phyloP scores from a whole-genome alignment of 2,113 vertebrate species.

The Dolichallabes microphthalmus region DNA sequence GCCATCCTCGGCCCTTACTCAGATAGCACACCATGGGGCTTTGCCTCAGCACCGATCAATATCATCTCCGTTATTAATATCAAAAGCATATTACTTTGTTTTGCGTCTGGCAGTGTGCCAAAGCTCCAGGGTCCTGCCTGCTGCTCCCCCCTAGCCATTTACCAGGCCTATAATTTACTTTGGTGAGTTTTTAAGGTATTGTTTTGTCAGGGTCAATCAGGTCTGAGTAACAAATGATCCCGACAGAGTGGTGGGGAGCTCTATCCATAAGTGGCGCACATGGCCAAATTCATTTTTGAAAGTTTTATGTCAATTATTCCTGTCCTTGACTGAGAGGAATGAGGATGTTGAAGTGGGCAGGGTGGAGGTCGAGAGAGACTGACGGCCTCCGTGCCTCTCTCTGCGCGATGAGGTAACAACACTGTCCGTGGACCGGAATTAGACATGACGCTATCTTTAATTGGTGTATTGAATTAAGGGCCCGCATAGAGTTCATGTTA shows the following conservation, averaged over 20 bases:
- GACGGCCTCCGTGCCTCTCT: slow-evolving; percentile 65
- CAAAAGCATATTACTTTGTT: slow-evolving; percentile 99
- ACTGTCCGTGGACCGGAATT: slow-evolving; percentile 78
- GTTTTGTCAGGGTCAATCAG: slow-evolving; percentile 99
- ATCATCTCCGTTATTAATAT: slow-evolving; percentile 99
- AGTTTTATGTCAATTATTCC: slow-evolving; percentile 92
- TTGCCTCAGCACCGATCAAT: slow-evolving; percentile 85
- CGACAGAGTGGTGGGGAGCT: slow-evolving; percentile 77
- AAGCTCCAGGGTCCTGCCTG: slow-evolving; percentile 62
- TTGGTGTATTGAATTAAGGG: slow-evolving; percentile 94
- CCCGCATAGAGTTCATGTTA: slow-evolving; percentile 68
- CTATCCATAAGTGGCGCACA: slow-evolving; percentile 79
- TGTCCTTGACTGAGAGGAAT: slow-evolving; percentile 92
- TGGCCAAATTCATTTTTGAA: slow-evolving; percentile 95
- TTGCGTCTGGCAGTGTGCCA: slow-evolving; percentile 87
- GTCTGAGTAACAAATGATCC: slow-evolving; percentile 96
- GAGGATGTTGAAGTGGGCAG: slow-evolving; percentile 60
- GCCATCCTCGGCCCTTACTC: slow-evolving; percentile 75
- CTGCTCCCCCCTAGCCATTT: slow-evolving; percentile 82
- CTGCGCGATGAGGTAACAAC: slow-evolving; percentile 90
- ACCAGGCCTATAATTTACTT: slow-evolving; percentile 98
- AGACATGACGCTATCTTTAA: slow-evolving; percentile 93
- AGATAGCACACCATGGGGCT: slow-evolving; percentile 74
- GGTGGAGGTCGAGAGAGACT: slow-evolving; percentile 60
- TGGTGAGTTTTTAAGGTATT: slow-evolving; percentile 99